phyloP scores from a whole-genome alignment of 2,113 vertebrate species.

The Asarcornis scutulata region DNA sequence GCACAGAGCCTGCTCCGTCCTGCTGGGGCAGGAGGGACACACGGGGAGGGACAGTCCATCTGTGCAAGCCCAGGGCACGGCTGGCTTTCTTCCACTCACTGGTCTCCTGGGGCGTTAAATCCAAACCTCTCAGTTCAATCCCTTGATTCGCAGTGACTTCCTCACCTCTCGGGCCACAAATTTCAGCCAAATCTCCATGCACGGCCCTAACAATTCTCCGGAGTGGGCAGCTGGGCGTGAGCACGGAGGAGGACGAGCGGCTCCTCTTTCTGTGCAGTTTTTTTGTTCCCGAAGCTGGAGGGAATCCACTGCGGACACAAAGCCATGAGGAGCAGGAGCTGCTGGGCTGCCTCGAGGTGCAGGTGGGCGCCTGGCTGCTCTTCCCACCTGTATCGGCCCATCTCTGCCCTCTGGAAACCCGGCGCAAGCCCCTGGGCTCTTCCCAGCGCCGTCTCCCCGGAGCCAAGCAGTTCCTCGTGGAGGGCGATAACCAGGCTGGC shows the following conservation, averaged over 20 bases:
- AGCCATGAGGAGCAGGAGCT: not conserved
- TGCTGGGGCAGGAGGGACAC: not conserved
- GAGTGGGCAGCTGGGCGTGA: not conserved
- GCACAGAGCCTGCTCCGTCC: fast-evolving
- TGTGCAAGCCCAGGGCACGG: fast-evolving
- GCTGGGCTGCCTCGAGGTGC: not conserved
- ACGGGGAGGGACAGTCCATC: fast-evolving
- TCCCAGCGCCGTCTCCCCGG: not conserved
- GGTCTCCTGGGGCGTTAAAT: not conserved
- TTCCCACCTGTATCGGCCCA: not conserved
- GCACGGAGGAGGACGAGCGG: not conserved
- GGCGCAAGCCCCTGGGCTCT: not conserved
- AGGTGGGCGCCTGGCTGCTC: fast-evolving
- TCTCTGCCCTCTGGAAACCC: not conserved
- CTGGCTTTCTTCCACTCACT: not conserved
- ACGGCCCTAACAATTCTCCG: not conserved
- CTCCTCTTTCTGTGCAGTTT: too few species aligned
- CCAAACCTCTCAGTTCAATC: not conserved
- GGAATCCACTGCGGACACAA: not conserved
- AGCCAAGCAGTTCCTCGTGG: not conserved
- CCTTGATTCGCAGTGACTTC: not conserved
- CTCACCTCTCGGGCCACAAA: not conserved
- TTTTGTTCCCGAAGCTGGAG: not conserved
- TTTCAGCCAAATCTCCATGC: not conserved
- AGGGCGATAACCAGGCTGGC: not conserved